phyloP scores from a whole-genome alignment of 2,888 invertebrate genomes.

The Drosophila percnosoma region DNA sequence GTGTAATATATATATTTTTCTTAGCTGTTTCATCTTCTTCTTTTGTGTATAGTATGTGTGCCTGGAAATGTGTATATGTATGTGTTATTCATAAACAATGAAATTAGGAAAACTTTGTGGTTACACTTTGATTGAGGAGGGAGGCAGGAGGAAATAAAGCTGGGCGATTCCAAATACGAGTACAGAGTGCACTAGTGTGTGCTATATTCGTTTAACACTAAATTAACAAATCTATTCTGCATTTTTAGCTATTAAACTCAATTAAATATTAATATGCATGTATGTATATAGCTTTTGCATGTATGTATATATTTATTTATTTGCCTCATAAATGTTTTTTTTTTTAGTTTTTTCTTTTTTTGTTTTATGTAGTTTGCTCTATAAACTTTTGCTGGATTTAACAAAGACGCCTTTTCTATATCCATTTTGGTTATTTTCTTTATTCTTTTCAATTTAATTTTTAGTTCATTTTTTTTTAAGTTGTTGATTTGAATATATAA shows the following conservation, averaged over 20 bases:
- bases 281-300: constrained; percentile 40
- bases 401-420: constrained; percentile 68
- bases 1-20: constrained; percentile 23
- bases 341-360: constrained; percentile 14
- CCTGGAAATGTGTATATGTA: constrained; percentile 3
- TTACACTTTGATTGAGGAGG: neutral
- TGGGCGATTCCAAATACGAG: constrained; percentile 29
- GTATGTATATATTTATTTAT: constrained; percentile 31
- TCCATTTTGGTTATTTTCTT: constrained; percentile 26
- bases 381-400: constrained; percentile 52
- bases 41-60: constrained; percentile 8
- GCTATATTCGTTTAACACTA: constrained; percentile 64
- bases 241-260: constrained; percentile 72
- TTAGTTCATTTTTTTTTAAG: constrained; percentile 14
- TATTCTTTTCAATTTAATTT: constrained; percentile 18
- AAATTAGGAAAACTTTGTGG: constrained; percentile 12
- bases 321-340: constrained; percentile 8
- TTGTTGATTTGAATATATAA: constrained; percentile 52
- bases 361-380: constrained; percentile 31
- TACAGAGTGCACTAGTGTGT: constrained; percentile 35
- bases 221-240: constrained; percentile 78
- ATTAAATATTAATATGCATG: constrained; percentile 57
- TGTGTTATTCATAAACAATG: constrained; percentile 4
- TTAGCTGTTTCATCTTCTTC: neutral
- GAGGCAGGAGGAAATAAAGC: constrained; percentile 1